Conservation (phyloP, 2,888 invertebrate species). For the Limnephilus rhombicus region DNA sequence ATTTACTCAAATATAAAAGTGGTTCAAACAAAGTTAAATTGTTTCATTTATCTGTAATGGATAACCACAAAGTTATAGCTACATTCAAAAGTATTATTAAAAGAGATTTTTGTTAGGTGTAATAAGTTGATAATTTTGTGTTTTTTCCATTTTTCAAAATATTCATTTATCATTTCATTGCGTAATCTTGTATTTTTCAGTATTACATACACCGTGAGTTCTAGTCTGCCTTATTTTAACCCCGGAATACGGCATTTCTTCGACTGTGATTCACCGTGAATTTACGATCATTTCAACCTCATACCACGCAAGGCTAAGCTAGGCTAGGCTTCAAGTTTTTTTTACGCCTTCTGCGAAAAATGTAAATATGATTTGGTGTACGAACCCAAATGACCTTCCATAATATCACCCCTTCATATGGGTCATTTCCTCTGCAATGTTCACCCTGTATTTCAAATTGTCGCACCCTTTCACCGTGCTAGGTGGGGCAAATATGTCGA, state of each 20-base stretch:
- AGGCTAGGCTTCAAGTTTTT: neutral
- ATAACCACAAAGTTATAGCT: too few species aligned
- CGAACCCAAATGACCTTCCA: neutral
- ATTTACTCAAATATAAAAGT: too few species aligned
- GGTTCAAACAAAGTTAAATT: too few species aligned
- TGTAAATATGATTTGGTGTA: neutral
- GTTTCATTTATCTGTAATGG: too few species aligned
- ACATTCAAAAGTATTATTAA: too few species aligned
- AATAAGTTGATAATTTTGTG: too few species aligned
- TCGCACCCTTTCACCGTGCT: neutral
- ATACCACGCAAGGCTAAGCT: neutral
- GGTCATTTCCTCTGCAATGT: neutral
- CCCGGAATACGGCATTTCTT: neutral
- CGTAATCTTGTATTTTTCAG: neutral
- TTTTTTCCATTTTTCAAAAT: too few species aligned
- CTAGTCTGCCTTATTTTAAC: neutral
- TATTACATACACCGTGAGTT: neutral
- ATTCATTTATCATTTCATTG: neutral
- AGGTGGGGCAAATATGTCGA: neutral
- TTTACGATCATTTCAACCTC: neutral
- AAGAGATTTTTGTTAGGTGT: too few species aligned
- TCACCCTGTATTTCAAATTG: neutral
- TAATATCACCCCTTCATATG: neutral
- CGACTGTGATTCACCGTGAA: neutral
- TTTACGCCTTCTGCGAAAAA: neutral